Evolutionary conservation across 2,888 invertebrate genomes (phyloP), one percentile per base, ranked within the genome.

Genomic region (Alcis repandata): DNA sequence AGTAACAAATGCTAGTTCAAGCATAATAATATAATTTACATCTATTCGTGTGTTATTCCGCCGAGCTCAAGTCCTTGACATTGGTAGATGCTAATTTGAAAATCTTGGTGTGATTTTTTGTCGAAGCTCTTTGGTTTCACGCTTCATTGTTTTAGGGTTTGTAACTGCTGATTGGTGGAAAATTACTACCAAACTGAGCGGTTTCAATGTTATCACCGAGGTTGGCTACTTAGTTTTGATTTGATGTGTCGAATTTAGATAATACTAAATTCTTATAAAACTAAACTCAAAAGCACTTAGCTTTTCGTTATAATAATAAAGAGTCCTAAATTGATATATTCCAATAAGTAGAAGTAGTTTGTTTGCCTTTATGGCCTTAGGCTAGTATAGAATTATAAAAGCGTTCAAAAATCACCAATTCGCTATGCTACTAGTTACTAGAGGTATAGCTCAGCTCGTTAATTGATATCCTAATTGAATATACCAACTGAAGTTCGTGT

Each of bases 41-140:
- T 63, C 61, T 43, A 43, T 32, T 57, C 0, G 52, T 27, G 54
- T 61, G 27, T 59, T 57, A 57, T 62, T 67, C 40, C 62, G 59
- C 41, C 51, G 46, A 46, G 59, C 48, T 46, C 57, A 46, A 45
- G 43, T 40, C 70, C 70, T 73, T 70, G 73, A 69, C 72, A 70
- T 68, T 71, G 71, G 67, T 57, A 68, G 69, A 70, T 61, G 72
- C 53, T 71, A 67, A 71, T 70, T 71, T 63, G 67, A 68, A 69
- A 67, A 71, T 70, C 46, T 65, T 66, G 63, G 57, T 67, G 63
- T 38, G 59, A 46, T 61, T 69, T 71, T 69, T 71, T 65, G 51
- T 59, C 52, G 27, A 36, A 38, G 40, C 45, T 59, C 51, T 56
- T 65, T 59, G 56, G 40, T 62, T 66, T 64, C 59, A 63, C 59